Conservation (phyloP, 2,797 vertebrate species). For the Neosalanx taihuensis region DNA sequence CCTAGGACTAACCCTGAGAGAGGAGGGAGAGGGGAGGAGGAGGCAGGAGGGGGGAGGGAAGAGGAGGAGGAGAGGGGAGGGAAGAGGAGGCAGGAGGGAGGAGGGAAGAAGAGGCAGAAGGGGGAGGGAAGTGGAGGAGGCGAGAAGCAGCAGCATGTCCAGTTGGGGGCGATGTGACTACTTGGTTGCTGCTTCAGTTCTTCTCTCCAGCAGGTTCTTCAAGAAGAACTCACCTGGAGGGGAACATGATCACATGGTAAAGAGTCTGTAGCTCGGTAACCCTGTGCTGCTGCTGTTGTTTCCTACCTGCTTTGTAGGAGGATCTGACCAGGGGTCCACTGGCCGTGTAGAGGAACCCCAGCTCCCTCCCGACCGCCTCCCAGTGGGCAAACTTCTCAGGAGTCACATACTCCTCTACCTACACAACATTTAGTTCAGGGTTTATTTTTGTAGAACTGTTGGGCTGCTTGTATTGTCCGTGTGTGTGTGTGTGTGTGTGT, state of each 20-base stretch:
- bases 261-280: no score
- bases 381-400: slow-evolving; percentile 93
- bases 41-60: no score
- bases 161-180: background rate
- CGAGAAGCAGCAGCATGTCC: background rate
- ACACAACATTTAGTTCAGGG: background rate
- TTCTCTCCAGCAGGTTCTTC: slow-evolving; percentile 90
- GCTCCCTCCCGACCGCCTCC: slow-evolving; percentile 89
- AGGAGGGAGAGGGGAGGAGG: background rate
- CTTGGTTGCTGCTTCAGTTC: slow-evolving; percentile 69
- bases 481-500: background rate
- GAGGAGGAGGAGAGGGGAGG: no score
- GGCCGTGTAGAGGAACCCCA: slow-evolving; percentile 94
- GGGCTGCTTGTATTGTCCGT: no score
- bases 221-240: slow-evolving; percentile 79
- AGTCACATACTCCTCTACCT: slow-evolving; percentile 96
- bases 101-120: background rate
- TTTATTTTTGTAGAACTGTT: no score
- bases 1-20: no score
- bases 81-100: background rate
- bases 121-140: background rate
- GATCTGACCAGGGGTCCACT: slow-evolving; percentile 97
- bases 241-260: no score
- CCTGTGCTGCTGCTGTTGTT: background rate
- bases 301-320: slow-evolving; percentile 96